Conservation (phyloP, 1,140 invertebrate species). For the roundworm (Caenorhabditis elegans) region DNA sequence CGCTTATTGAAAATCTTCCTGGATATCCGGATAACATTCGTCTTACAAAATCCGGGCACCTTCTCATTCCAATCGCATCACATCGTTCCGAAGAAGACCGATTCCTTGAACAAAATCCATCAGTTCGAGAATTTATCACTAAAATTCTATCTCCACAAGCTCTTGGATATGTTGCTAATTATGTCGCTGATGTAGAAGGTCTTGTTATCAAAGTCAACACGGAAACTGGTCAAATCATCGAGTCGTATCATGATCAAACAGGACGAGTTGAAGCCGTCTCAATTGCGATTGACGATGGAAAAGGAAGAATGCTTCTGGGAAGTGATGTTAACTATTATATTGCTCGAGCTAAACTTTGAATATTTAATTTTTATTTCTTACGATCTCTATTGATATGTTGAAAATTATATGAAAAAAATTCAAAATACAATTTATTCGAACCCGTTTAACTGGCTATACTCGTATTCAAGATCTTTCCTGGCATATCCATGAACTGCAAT, state of each 20-base stretch:
- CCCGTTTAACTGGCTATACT: background rate
- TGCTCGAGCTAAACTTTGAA: background rate
- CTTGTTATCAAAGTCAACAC: slow-evolving; percentile 34
- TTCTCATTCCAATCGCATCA: background rate
- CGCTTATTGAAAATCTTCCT: slow-evolving; percentile 44
- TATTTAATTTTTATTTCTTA: background rate
- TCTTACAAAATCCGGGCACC: slow-evolving; percentile 35
- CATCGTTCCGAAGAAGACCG: background rate
- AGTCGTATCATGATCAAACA: slow-evolving; percentile 30
- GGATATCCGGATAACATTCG: slow-evolving; percentile 52
- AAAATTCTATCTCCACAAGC: slow-evolving; percentile 33
- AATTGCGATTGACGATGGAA: slow-evolving; percentile 38
- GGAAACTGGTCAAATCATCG: slow-evolving; percentile 39
- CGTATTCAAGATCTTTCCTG: background rate
- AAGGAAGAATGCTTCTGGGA: slow-evolving; percentile 33
- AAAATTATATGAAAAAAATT: background rate
- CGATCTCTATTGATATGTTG: background rate
- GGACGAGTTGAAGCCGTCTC: slow-evolving; percentile 30
- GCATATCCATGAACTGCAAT: background rate
- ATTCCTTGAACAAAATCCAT: background rate
- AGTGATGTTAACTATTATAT: slow-evolving; percentile 39
- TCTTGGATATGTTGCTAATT: background rate
- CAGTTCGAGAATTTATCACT: slow-evolving; percentile 22
- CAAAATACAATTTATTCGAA: too few species aligned
- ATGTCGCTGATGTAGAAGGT: slow-evolving; percentile 1